These are phyloP conservation scores for Dorcus parallelipipedus DNA, from an alignment of 2,888 invertebrate species.

Conservation along the genomic window DNA sequence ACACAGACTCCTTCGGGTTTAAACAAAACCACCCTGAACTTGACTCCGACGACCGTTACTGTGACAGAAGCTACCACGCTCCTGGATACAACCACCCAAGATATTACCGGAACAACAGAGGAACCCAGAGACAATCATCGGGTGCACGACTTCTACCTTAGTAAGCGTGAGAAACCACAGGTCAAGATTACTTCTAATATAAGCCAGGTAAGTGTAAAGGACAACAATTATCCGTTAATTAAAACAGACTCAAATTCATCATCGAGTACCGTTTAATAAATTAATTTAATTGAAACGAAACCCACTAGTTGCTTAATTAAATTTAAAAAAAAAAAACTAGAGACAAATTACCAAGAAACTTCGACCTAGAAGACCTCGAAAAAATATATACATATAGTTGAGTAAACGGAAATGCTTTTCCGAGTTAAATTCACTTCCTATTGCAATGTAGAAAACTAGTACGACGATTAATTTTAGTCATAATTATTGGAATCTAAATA, in stretches of 20 bases:
- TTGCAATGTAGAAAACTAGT: no score
- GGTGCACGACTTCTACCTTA: slow-evolving; percentile 47
- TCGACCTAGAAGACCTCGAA: no score
- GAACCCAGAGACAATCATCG: slow-evolving; percentile 54
- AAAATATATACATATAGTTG: no score
- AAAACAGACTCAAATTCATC: not conserved
- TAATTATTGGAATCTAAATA: no score
- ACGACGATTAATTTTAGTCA: no score
- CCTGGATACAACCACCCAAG: slow-evolving; percentile 56
- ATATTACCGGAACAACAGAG: slow-evolving; percentile 52
- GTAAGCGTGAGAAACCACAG: slow-evolving; percentile 44
- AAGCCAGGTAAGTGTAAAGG: slow-evolving; percentile 42
- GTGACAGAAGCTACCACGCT: slow-evolving; percentile 44
- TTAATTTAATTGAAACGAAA: no score
- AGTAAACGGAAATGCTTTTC: no score
- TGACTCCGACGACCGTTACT: slow-evolving; percentile 23
- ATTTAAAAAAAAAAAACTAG: no score
- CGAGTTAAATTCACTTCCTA: no score
- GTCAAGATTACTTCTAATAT: slow-evolving; percentile 46
- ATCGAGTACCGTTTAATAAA: no score
- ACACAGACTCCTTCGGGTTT: slow-evolving; percentile 52
- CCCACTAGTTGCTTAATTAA: no score
- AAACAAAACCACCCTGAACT: slow-evolving; percentile 50
- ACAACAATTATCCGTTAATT: not conserved
- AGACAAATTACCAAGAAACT: no score